These are phyloP conservation scores for Delichon dasypus DNA, from an alignment of 2,797 vertebrate genomes.

Conservation along the genomic window DNA sequence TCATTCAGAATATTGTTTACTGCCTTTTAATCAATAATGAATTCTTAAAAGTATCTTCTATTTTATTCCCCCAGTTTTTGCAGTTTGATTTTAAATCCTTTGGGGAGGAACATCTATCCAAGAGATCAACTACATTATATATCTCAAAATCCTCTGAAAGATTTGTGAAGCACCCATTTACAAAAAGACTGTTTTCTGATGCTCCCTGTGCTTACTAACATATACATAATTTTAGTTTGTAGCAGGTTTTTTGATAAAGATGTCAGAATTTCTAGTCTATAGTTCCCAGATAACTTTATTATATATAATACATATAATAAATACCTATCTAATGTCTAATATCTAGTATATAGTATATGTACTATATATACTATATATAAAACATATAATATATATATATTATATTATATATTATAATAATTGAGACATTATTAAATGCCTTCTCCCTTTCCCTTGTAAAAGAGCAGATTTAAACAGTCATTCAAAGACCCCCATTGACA, in stretches of 20 bases:
- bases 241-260: neutral
- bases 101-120: neutral
- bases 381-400: no score
- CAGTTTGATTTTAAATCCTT: neutral
- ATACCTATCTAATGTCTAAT: no score
- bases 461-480: neutral
- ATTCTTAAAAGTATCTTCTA: neutral
- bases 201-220: neutral
- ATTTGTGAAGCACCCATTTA: neutral
- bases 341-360: no score
- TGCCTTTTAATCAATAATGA: neutral
- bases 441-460: neutral
- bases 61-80: neutral
- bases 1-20: neutral
- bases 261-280: neutral
- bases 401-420: no score
- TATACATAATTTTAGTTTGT: neutral
- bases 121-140: neutral
- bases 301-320: no score
- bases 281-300: neutral
- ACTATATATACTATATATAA: no score
- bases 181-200: neutral
- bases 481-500: neutral
- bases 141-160: neutral
- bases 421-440: neutral